Conservation (phyloP, 2,113 vertebrate genomes). For the Brachypteracias leptosomus region DNA sequence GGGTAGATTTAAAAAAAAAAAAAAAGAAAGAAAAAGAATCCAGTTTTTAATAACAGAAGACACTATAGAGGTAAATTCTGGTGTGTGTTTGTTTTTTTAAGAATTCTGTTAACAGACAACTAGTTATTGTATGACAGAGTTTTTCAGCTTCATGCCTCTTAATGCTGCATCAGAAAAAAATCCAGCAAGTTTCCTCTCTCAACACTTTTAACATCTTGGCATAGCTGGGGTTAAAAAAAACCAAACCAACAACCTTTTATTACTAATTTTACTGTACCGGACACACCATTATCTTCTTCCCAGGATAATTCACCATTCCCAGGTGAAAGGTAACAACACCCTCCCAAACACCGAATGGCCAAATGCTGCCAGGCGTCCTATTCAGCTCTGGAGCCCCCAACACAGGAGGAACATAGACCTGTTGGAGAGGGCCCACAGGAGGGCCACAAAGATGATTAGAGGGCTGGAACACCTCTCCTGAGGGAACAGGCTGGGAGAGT, state of each 20-base stretch:
- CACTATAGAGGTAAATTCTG: background rate
- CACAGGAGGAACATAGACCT: too few species aligned
- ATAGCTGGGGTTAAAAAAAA: background rate
- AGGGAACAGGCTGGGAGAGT: too few species aligned
- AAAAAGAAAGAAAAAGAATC: background rate
- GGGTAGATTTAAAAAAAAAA: background rate
- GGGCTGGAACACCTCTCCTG: too few species aligned
- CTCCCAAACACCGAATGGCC: rapidly evolving
- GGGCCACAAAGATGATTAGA: too few species aligned
- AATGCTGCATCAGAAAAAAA: background rate
- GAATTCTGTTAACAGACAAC: background rate
- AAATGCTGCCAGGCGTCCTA: background rate
- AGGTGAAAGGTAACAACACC: background rate
- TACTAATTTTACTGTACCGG: background rate
- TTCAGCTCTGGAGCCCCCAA: too few species aligned
- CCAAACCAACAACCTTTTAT: background rate
- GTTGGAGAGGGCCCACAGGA: too few species aligned
- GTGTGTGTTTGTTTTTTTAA: background rate
- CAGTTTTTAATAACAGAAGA: background rate
- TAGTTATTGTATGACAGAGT: background rate
- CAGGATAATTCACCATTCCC: background rate
- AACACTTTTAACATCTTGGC: background rate
- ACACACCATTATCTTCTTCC: background rate
- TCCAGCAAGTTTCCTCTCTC: background rate
- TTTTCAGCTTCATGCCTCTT: background rate